Conservation (phyloP, 1,140 invertebrate species). For the Eurosta solidaginis region DNA sequence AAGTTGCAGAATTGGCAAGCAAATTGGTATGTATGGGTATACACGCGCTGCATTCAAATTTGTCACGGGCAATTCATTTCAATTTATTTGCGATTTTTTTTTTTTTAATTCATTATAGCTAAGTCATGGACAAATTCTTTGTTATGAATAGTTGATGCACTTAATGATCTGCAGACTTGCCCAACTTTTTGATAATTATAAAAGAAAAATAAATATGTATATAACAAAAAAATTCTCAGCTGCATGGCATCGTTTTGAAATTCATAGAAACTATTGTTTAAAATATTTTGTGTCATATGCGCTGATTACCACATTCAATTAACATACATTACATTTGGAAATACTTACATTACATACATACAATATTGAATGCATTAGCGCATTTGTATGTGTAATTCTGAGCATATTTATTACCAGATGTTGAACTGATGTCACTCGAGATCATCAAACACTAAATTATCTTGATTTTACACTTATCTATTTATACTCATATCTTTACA, state of each 20-base stretch:
- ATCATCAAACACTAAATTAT: neutral
- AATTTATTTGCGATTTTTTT: neutral
- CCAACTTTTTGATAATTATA: neutral
- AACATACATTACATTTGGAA: too few relatives aligned
- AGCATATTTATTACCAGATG: neutral
- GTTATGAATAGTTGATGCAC: neutral
- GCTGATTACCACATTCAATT: neutral
- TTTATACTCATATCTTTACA: too few relatives aligned
- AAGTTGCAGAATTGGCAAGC: neutral
- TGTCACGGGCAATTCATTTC: neutral
- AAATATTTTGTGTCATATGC: neutral
- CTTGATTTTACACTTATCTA: too few relatives aligned
- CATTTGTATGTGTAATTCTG: neutral
- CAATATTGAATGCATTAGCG: neutral
- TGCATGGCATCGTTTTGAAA: conserved; percentile 1
- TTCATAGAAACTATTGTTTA: neutral
- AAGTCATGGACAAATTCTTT: neutral
- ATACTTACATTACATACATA: neutral
- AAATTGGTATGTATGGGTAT: too few relatives aligned
- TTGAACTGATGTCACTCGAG: neutral
- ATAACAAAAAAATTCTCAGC: too few relatives aligned
- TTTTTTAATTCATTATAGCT: neutral
- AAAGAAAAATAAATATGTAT: too few relatives aligned
- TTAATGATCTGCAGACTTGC: neutral
- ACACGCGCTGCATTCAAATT: conserved; percentile 4